Percentiles rank a stretch among this genome's conserved stretches.
These are phyloP conservation scores for Mesocentrotus franciscanus DNA, from an alignment of 53 echinoderm and acorn worm species.

Conservation along the genomic window DNA sequence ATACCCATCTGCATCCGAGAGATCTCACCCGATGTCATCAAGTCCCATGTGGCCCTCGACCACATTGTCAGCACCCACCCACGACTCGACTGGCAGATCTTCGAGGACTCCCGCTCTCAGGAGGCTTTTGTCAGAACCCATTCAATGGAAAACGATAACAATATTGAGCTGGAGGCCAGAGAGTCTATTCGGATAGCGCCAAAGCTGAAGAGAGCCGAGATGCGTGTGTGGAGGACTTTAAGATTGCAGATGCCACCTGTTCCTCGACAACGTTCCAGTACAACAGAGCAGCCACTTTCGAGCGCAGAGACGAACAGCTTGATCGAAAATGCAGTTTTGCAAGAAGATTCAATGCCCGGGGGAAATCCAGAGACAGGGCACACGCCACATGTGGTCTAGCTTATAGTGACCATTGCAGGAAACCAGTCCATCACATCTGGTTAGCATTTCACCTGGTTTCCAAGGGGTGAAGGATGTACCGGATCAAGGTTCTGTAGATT, in stretches of 20 bases:
- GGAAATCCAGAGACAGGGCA: too few relatives aligned
- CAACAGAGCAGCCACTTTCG: background rate
- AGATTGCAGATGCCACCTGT: conserved; percentile 35
- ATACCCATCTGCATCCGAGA: conserved; percentile 48
- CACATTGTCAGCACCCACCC: conserved; percentile 57
- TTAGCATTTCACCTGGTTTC: background rate
- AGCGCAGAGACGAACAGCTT: background rate
- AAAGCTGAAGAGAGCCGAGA: background rate
- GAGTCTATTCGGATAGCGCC: background rate
- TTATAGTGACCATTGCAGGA: background rate
- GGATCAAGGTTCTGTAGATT: background rate
- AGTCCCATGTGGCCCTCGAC: background rate
- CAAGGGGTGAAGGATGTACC: background rate
- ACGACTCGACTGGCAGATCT: conserved; percentile 57
- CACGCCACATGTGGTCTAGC: background rate
- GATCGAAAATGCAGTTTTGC: background rate
- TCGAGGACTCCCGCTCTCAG: conserved; percentile 1
- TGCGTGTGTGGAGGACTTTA: background rate
- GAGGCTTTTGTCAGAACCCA: background rate
- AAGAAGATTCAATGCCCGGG: background rate
- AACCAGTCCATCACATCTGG: background rate
- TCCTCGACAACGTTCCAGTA: background rate
- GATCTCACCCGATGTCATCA: conserved; percentile 20
- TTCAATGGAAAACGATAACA: background rate
- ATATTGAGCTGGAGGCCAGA: background rate